These are phyloP conservation scores for Platycnemis pennipes DNA, from an alignment of 2,888 invertebrate species.

Conservation along the genomic window DNA sequence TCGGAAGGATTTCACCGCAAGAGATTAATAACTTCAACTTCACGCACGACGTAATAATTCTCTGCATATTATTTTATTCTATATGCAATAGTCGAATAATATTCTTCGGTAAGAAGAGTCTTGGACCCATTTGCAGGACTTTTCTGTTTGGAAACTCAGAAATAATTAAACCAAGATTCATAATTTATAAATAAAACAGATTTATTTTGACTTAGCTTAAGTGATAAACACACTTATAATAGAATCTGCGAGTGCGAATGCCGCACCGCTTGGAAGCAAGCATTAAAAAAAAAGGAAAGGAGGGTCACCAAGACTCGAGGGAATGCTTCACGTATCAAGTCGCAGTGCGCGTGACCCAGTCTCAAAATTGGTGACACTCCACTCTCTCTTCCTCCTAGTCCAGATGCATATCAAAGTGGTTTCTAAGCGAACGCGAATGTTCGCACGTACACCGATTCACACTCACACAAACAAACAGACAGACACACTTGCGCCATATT, in stretches of 20 bases:
- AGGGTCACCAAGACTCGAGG: background rate
- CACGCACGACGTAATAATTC: too few relatives aligned
- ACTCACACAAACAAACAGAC: too few relatives aligned
- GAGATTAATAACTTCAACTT: too few relatives aligned
- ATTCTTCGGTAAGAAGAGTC: too few relatives aligned
- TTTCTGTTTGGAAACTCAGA: too few relatives aligned
- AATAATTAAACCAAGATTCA: background rate
- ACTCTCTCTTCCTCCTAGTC: background rate
- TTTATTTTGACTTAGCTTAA: constrained; percentile 18
- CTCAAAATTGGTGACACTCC: background rate
- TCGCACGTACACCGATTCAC: background rate
- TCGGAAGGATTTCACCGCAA: too few relatives aligned
- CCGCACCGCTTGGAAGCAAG: background rate
- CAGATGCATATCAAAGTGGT: background rate
- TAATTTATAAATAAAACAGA: background rate
- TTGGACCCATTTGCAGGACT: too few relatives aligned
- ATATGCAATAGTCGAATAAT: too few relatives aligned
- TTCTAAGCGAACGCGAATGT: background rate
- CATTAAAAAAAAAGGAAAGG: background rate
- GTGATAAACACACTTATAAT: background rate
- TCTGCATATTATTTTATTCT: too few relatives aligned
- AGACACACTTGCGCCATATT: background rate
- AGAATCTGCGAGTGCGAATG: background rate
- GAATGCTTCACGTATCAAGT: background rate
- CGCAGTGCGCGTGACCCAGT: background rate